These are phyloP conservation scores for Loriculus beryllinus DNA, from an alignment of 2,797 vertebrate species.

Conservation along the genomic window DNA sequence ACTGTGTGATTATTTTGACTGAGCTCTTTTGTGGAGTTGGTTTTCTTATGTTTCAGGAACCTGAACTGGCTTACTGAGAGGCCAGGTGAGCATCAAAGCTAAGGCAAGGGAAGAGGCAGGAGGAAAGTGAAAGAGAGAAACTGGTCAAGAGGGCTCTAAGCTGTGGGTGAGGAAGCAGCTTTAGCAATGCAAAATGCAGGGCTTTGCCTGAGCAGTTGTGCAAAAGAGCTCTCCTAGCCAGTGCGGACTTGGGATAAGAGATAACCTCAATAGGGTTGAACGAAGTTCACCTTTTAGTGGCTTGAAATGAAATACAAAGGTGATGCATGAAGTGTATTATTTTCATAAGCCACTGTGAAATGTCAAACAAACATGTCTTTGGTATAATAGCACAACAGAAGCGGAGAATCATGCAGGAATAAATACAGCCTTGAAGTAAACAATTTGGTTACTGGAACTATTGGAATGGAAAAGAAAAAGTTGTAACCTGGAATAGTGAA, in stretches of 20 bases:
- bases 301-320: constrained; percentile 22
- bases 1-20: not conserved
- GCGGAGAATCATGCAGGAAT: not conserved
- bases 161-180: not conserved
- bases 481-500: not conserved
- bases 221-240: not conserved
- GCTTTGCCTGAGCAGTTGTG: not conserved
- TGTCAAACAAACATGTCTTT: constrained; percentile 14
- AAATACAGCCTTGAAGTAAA: not conserved
- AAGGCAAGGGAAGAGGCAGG: not conserved
- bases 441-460: not conserved
- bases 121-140: not conserved
- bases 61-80: not conserved
- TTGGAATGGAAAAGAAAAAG: not conserved
- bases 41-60: not conserved
- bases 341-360: constrained; percentile 4
- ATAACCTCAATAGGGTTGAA: not conserved
- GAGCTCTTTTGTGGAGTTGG: not conserved
- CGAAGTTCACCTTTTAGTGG: constrained; percentile 3
- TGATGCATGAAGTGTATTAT: constrained; percentile 27
- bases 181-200: not conserved
- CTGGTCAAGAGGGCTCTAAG: not conserved
- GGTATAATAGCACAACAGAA: not conserved
- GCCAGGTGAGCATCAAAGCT: not conserved
- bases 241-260: not conserved